Percentiles rank a stretch among this genome's conserved stretches.
These are phyloP conservation scores for Corvus moneduloides DNA, from an alignment of 2,113 vertebrate species.

Conservation along the genomic window DNA sequence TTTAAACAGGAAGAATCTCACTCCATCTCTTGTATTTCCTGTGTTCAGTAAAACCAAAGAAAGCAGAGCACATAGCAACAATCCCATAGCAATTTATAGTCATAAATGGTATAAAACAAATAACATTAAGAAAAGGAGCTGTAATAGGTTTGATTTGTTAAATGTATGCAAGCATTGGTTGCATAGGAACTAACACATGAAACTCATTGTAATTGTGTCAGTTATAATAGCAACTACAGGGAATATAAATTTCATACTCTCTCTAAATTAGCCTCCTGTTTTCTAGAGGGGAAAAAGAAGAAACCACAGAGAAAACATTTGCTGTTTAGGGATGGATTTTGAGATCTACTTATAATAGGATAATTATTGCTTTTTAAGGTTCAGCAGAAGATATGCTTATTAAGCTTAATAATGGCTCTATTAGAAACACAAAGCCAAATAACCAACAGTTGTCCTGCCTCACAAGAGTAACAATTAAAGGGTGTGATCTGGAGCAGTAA, in stretches of 20 bases:
- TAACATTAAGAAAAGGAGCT: not conserved
- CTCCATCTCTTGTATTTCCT: not conserved
- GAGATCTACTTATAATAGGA: not conserved
- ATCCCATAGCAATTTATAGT: not conserved
- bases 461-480: not conserved
- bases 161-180: not conserved
- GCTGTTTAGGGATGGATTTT: not conserved
- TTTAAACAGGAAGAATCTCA: not conserved
- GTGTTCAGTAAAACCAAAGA: not conserved
- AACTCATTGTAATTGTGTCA: not conserved
- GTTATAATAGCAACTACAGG: not conserved
- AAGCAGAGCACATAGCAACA: not conserved
- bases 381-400: slow-evolving; percentile 1
- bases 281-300: not conserved
- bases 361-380: slow-evolving; percentile 36
- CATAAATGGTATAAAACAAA: not conserved
- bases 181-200: not conserved
- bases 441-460: slow-evolving; percentile 20
- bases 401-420: not conserved
- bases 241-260: not conserved
- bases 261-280: not conserved
- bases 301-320: not conserved
- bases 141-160: not conserved
- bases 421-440: slow-evolving; percentile 20
- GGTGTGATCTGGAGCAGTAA: not conserved